Evolutionary conservation across 2,888 invertebrate genomes (phyloP).

Genomic region (Himalopsyche kuldschensis): DNA sequence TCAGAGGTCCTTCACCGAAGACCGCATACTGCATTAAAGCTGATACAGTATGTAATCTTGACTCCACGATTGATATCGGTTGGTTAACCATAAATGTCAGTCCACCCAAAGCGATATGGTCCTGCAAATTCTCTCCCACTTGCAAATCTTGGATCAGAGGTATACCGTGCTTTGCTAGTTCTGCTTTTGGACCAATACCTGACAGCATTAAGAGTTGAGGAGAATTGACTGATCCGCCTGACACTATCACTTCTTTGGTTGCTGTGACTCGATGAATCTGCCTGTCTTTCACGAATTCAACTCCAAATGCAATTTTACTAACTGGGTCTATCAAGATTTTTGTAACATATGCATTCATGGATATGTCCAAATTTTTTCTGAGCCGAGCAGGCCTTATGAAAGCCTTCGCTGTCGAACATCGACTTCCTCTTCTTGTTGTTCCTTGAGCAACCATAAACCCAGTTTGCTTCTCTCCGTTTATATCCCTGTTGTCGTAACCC

Average conservation of each 20-base stretch:
- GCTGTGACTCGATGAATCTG: constrained; percentile 74
- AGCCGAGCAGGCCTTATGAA: constrained; percentile 79
- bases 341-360: constrained; percentile 80
- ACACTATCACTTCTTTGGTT: constrained; percentile 84
- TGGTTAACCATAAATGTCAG: constrained; percentile 80
- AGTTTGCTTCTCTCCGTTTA: constrained; percentile 83
- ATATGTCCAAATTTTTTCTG: constrained; percentile 80
- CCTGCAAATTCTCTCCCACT: constrained; percentile 87
- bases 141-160: constrained; percentile 78
- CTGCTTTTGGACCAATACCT: constrained; percentile 78
- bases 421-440: constrained; percentile 73
- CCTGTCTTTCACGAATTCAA: constrained; percentile 77
- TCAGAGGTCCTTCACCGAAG: constrained; percentile 80
- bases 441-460: constrained; percentile 91
- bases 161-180: constrained; percentile 73
- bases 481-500: constrained; percentile 84
- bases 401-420: constrained; percentile 88
- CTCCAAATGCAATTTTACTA: constrained; percentile 77
- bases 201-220: constrained; percentile 93
- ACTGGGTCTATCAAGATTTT: constrained; percentile 72
- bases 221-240: constrained; percentile 89
- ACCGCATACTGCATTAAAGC: constrained; percentile 82
- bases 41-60: constrained; percentile 76
- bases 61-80: constrained; percentile 77
- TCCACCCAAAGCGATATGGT: constrained; percentile 86